Evolutionary conservation across 2,113 vertebrate species (phyloP).

Genomic region (Dromiciops gliroides): DNA sequence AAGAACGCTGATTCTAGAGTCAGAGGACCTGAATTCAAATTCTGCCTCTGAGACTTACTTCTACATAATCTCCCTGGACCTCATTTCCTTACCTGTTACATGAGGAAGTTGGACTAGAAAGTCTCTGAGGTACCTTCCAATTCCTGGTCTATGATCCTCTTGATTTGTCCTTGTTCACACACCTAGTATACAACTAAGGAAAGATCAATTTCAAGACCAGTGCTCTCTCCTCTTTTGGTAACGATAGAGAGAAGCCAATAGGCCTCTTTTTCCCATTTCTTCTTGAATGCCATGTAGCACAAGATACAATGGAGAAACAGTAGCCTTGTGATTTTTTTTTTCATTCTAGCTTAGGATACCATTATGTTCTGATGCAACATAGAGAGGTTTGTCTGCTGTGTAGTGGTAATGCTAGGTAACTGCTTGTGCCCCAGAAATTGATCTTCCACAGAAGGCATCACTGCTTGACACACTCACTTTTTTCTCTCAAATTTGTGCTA

Average conservation of each 20-base stretch:
- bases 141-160: no score
- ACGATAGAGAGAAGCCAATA: neutral
- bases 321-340: neutral
- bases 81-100: neutral
- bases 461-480: neutral
- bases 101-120: neutral
- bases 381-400: fast-evolving
- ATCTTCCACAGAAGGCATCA: neutral
- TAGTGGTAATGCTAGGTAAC: neutral
- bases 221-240: neutral
- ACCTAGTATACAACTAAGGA: neutral
- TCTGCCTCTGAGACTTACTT: neutral
- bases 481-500: neutral
- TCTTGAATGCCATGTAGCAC: neutral
- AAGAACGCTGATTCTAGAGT: neutral
- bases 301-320: neutral
- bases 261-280: neutral
- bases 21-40: neutral
- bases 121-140: neutral
- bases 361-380: neutral
- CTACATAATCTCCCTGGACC: neutral
- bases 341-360: neutral
- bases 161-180: neutral
- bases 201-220: no score
- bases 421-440: neutral